These are phyloP conservation scores for Sycobia sp. DNA, from an alignment of 1,140 invertebrate species.

Conservation along the genomic window DNA sequence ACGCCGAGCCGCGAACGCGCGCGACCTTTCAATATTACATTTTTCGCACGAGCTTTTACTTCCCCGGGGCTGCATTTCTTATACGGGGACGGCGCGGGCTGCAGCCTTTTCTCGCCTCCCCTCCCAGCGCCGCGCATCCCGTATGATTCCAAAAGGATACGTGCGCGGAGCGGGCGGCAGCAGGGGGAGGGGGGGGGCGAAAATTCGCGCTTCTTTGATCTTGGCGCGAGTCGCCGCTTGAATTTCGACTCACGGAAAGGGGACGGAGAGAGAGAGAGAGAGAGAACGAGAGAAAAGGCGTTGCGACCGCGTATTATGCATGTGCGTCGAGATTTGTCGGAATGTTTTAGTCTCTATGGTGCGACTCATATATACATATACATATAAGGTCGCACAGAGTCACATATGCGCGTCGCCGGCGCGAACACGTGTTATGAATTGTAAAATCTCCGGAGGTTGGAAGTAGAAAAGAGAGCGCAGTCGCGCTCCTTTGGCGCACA, in stretches of 20 bases:
- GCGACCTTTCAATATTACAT: slow-evolving; percentile 32
- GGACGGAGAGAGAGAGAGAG: no score
- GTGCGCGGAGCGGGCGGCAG: no score
- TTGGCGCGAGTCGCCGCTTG: slow-evolving; percentile 11
- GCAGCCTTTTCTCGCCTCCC: slow-evolving; percentile 18
- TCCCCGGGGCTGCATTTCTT: slow-evolving; percentile 19
- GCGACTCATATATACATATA: no score
- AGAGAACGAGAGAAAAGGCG: no score
- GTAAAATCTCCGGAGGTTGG: slow-evolving; percentile 4
- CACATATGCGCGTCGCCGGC: no score
- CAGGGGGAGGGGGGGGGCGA: no score
- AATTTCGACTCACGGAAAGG: slow-evolving; percentile 34
- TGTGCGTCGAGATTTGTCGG: slow-evolving; percentile 39
- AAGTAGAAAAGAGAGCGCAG: no score
- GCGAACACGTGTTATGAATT: slow-evolving; percentile 25
- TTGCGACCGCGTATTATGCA: slow-evolving; percentile 39
- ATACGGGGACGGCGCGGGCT: background rate
- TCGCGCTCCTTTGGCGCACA: no score
- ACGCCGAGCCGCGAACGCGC: background rate
- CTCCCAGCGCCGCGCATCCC: no score
- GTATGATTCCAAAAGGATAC: no score
- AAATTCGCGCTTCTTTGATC: slow-evolving; percentile 27
- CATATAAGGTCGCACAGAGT: no score
- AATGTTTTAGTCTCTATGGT: no score
- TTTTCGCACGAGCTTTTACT: slow-evolving; percentile 13